Evolutionary conservation across 2,888 invertebrate species (phyloP).

Genomic region (Eucera pruinosa): DNA sequence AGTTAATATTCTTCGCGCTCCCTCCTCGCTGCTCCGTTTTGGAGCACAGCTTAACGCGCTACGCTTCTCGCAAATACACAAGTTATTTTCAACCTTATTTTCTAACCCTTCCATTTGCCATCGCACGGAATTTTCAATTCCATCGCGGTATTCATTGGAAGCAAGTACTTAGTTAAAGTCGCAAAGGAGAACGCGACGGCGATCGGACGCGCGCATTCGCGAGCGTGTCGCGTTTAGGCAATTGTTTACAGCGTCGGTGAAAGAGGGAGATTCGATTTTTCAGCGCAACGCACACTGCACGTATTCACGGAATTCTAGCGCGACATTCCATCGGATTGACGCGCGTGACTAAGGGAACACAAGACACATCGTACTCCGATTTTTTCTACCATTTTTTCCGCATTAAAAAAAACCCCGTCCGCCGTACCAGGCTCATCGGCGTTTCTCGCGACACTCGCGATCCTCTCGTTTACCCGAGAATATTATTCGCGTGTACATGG

Average conservation of each 20-base stretch:
- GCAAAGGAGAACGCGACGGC: neutral
- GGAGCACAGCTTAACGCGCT: neutral
- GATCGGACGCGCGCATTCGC: neutral
- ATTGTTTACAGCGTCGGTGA: constrained; percentile 42
- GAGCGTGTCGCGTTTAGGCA: neutral
- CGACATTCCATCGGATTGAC: constrained; percentile 51
- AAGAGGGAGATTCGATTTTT: constrained; percentile 54
- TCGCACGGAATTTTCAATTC: constrained; percentile 1
- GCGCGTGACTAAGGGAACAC: constrained; percentile 31
- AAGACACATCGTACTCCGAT: no score
- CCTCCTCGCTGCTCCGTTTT: neutral
- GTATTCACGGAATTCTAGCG: constrained; percentile 47
- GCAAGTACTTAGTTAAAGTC: neutral
- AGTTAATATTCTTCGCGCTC: neutral
- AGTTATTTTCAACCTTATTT: constrained; percentile 11
- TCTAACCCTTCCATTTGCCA: constrained; percentile 32
- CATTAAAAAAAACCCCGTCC: neutral
- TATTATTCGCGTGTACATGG: no score
- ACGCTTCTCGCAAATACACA: neutral
- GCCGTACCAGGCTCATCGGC: neutral
- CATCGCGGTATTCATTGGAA: neutral
- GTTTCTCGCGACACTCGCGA: neutral
- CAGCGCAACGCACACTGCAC: constrained; percentile 14
- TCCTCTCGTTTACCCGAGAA: neutral
- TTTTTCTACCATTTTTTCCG: neutral